phyloP scores from a whole-genome alignment of 53 echinoderm and acorn worm species.

The Astropecten irregularis region DNA sequence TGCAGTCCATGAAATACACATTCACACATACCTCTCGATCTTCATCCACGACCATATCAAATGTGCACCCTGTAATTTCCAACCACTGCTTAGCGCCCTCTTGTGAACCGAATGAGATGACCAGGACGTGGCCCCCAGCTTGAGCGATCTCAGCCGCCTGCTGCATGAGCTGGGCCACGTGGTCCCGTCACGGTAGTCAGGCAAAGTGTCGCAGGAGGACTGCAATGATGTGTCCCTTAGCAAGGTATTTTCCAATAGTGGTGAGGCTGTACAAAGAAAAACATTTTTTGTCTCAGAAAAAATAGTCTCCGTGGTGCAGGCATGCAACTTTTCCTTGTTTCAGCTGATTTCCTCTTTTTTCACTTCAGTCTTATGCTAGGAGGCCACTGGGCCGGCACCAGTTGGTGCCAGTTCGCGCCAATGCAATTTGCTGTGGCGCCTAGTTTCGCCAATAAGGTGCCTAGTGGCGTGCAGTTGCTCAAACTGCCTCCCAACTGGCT shows the following conservation, averaged over 20 bases:
- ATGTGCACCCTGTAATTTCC: conserved; percentile 73
- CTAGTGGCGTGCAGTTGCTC: too few species aligned
- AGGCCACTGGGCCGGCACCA: too few species aligned
- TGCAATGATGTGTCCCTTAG: conserved; percentile 56
- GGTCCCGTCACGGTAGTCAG: conserved; percentile 98
- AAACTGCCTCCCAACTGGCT: too few species aligned
- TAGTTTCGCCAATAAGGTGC: too few species aligned
- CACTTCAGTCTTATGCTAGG: too few species aligned
- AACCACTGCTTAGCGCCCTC: conserved; percentile 83
- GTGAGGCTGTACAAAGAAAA: conserved; percentile 22
- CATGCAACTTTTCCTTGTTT: too few species aligned
- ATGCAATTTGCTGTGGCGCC: too few species aligned
- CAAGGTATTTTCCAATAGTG: conserved; percentile 14
- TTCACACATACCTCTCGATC: conserved; percentile 74
- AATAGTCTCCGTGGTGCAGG: too few species aligned
- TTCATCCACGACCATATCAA: conserved; percentile 86
- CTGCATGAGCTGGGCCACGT: conserved; percentile 70
- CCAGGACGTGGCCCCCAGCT: conserved; percentile 70
- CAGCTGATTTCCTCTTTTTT: too few species aligned
- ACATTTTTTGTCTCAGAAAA: too few species aligned
- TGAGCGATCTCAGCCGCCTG: conserved; percentile 54
- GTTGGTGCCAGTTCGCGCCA: too few species aligned
- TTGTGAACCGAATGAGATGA: conserved; percentile 85
- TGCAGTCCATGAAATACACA: too few species aligned
- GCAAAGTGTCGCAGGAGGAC: conserved; percentile 91